Percentiles rank a stretch among this genome's conserved stretches.
These are phyloP conservation scores for Trachymyrmex septentrionalis DNA, from an alignment of 1,140 invertebrate genomes.

Conservation along the genomic window DNA sequence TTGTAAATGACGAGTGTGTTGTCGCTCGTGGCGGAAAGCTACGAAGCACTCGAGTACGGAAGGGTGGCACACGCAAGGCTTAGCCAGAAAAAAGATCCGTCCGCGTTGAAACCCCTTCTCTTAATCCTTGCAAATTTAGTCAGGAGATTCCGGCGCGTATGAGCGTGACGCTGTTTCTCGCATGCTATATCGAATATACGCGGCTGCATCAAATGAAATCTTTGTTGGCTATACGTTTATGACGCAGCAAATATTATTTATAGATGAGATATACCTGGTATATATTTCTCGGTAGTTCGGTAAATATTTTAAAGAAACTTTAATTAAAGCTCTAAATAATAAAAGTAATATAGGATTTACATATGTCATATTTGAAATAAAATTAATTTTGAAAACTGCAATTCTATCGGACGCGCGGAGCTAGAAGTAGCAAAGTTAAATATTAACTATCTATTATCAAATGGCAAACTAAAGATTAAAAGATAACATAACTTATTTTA, in stretches of 20 bases:
- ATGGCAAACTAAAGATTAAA: too few species aligned
- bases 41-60: constrained; percentile 60
- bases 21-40: constrained; percentile 76
- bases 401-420: neutral
- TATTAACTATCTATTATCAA: neutral
- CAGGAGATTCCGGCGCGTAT: constrained; percentile 12
- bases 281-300: neutral
- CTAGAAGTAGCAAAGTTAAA: neutral
- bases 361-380: neutral
- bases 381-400: neutral
- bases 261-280: neutral
- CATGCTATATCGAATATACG: neutral
- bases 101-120: constrained; percentile 52
- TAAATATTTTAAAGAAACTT: neutral
- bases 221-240: neutral
- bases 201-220: neutral
- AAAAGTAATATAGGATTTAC: neutral
- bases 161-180: constrained; percentile 41
- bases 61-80: constrained; percentile 58
- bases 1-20: constrained; percentile 77
- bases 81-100: constrained; percentile 62
- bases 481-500: too few species aligned
- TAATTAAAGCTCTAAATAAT: neutral
- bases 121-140: constrained; percentile 60
- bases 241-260: neutral